phyloP scores from a whole-genome alignment of 2,888 invertebrate genomes.

The Sepioteuthis lessoniana region DNA sequence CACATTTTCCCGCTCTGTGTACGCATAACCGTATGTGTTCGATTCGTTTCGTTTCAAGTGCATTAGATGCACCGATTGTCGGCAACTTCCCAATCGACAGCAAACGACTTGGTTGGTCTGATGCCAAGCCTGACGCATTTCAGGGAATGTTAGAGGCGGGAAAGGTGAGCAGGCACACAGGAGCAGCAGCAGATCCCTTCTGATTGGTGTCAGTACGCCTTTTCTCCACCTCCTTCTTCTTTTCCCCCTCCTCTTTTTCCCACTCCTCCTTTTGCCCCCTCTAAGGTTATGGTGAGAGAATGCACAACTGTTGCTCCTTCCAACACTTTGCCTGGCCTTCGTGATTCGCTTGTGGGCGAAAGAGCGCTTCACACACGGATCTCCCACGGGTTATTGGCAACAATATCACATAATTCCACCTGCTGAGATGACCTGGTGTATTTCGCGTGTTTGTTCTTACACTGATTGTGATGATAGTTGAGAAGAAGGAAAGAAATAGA shows the following conservation, averaged over 20 bases:
- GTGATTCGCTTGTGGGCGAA: not conserved
- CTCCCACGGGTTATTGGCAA: not conserved
- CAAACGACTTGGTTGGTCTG: constrained; percentile 6
- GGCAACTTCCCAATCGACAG: constrained; percentile 33
- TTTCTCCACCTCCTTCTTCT: too few relatives aligned
- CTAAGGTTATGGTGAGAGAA: not conserved
- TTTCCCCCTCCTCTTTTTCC: too few relatives aligned
- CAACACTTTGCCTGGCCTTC: not conserved
- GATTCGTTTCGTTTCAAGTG: not conserved
- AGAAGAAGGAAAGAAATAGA: not conserved
- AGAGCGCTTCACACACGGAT: constrained; percentile 6
- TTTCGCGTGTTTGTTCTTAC: not conserved
- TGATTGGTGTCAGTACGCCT: too few relatives aligned
- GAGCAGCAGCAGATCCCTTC: not conserved
- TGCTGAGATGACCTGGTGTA: not conserved
- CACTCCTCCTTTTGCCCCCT: not conserved
- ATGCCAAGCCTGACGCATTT: not conserved
- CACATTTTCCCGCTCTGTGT: not conserved
- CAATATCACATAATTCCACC: not conserved
- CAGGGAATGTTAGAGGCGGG: not conserved
- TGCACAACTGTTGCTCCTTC: constrained; percentile 17
- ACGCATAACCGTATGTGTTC: not conserved
- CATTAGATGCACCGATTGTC: not conserved
- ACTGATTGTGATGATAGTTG: not conserved
- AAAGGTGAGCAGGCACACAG: not conserved